Percentiles rank a stretch among this genome's conserved stretches.
These are phyloP conservation scores for Pristionchus exspectatus DNA, from an alignment of 2,888 invertebrate genomes.

Conservation along the genomic window DNA sequence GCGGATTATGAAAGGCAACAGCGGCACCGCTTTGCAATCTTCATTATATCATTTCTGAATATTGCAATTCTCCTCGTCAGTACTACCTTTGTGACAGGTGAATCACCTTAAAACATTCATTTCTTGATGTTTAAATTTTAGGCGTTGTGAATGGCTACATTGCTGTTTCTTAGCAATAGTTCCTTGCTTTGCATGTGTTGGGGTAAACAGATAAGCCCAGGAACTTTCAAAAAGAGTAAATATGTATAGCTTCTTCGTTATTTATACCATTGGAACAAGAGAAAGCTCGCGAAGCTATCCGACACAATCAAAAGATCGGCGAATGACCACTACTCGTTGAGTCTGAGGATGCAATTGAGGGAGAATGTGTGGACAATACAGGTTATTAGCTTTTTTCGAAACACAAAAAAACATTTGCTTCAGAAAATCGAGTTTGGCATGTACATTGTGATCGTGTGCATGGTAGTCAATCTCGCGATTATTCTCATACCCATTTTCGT, in stretches of 20 bases:
- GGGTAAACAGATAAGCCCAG: not conserved
- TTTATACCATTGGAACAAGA: not conserved
- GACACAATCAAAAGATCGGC: not conserved
- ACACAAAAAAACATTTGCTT: not conserved
- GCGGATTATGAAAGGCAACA: not conserved
- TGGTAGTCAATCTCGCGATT: not conserved
- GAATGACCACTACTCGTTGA: not conserved
- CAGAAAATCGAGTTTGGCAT: slow-evolving; percentile 34
- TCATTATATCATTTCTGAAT: not conserved
- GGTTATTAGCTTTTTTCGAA: not conserved
- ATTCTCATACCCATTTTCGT: not conserved
- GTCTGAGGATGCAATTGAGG: not conserved
- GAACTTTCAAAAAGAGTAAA: not conserved
- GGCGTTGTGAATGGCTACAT: not conserved
- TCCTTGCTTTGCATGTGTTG: not conserved
- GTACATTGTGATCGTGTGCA: not conserved
- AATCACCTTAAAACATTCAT: not conserved
- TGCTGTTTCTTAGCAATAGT: not conserved
- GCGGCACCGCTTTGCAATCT: not conserved
- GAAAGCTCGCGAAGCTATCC: not conserved
- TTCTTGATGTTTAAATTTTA: not conserved
- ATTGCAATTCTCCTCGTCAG: not conserved
- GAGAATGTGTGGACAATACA: not conserved
- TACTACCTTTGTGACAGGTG: not conserved
- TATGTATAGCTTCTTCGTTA: not conserved